Evolutionary conservation across 2,113 vertebrate genomes (phyloP), one percentile per base, ranked within the genome.

Genomic region (Nannospalax galili): DNA sequence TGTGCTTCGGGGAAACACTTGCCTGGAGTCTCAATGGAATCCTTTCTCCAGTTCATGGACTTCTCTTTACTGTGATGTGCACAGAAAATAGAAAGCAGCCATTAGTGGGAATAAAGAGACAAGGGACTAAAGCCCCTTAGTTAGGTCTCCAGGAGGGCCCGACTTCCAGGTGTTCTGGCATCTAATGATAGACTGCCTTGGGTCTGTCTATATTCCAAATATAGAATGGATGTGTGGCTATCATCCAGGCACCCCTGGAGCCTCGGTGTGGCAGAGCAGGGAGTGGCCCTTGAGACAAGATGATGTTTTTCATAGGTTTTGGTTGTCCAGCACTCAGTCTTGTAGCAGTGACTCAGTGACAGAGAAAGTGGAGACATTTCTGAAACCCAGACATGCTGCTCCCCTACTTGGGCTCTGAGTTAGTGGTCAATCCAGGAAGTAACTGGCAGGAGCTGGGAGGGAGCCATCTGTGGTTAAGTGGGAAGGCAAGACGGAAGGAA

Each of bases 341-440:
- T 84, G 28, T 69, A 94, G 79, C 93, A 85, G 2, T 97, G 96
- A 98, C 72, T 97, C 95, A 97, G 96, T 10, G 11, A n/a, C 62
- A 93, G 95, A 91, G 64, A 96, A 88, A 96, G 87, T 72, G 24
- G 93, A 96, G 88, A 88, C 88, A 95, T 88, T 95, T 88, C 90
- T 88, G 48, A 78, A 78, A 81, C 72, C 74, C 91, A 96, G 96
- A 96, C 84, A 37, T 19, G 62, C 32, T 60, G 91, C 93, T 20
- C 1, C 1, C 15, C 89, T 14, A 1, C 1, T 7, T 32, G 78
- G 82, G 37, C 81, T 82, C 60, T 79, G 78, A 1, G 48, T 92
- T 87, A 93, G 95, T 52, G 96, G 86, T 91, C 93, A 95, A 5
- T 56, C 32, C 28, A 58, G 74, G 92, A 64, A 26, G 69, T 5